Base-by-base conservation (phyloP, 2,113 vertebrate genomes). In the Theristicus caerulescens region DNA sequence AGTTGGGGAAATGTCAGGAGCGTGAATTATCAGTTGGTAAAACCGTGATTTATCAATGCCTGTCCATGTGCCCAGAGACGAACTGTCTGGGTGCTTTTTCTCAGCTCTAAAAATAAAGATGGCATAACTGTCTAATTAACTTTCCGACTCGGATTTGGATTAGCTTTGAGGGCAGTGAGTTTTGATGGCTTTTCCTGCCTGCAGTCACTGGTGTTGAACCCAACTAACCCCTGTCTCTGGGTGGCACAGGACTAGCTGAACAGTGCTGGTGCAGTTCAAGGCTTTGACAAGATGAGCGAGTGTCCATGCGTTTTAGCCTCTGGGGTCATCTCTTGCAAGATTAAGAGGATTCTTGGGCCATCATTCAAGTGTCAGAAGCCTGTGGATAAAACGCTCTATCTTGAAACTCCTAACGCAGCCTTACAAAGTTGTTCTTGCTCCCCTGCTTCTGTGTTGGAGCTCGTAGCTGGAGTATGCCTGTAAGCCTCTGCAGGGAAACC, bases 31-130 rank as follows among this genome's bases (percentile, higher is more conserved):
- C 95, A 80, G 66, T 92, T 88, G 66, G 81, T 77, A 83, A 93
- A 94, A 52, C 62, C 2, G 10, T 85, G 93, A 67, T 93, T 95
- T 94, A 96, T 96, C 96, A 91, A 40, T 95, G 86, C 78, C 81
- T 94, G 88, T 77, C 84, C 71, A 0, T 78, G 87, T 96, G 95
- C 86, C 86, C 82, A 71, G 74, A 77, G 84, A 93, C 3, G 2
- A 93, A 89, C 81, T 89, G 91, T 52, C 94, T 94, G 94, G 59
- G 36, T 87, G 85, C 74, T 95, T 89, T 95, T 90, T 88, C 94
- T 77, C 91, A 59, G 71, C 79, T 96, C 91, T 97, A 95, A 97
- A 96, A 97, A 97, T 97, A 96, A 96, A 95, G 82, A 88, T 95
- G 82, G 82, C 71, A 92, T 78, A 95, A 91, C 71, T 57, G 67